These are phyloP conservation scores for Enteromius trimaculatus DNA, from an alignment of 2,797 vertebrate genomes.

Conservation along the genomic window DNA sequence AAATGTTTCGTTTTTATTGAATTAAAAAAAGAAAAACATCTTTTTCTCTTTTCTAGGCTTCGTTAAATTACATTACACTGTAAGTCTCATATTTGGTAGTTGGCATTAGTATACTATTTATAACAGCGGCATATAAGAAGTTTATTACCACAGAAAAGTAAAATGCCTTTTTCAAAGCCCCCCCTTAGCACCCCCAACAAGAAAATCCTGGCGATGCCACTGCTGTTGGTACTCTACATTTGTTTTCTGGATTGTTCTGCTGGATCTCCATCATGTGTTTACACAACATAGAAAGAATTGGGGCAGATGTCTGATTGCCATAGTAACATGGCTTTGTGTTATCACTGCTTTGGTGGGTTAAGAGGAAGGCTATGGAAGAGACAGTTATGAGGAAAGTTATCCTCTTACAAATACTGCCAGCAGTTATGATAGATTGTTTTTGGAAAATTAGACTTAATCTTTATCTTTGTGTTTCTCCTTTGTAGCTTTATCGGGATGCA, in stretches of 20 bases:
- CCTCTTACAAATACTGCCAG: slow-evolving; percentile 61
- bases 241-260: neutral
- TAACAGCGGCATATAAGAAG: too few species aligned
- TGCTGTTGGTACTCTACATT: slow-evolving; percentile 21
- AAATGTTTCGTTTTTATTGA: too few species aligned
- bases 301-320: slow-evolving; percentile 40
- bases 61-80: too few species aligned
- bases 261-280: slow-evolving; percentile 32
- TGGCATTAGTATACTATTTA: too few species aligned
- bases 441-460: neutral
- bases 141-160: too few species aligned
- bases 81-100: too few species aligned
- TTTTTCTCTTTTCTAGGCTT: too few species aligned
- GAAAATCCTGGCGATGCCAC: too few species aligned
- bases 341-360: slow-evolving; percentile 76
- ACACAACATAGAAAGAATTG: slow-evolving; percentile 49
- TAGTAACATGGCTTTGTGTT: slow-evolving; percentile 66
- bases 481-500: slow-evolving; percentile 86
- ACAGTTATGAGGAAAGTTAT: neutral
- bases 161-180: too few species aligned
- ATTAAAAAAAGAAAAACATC: too few species aligned
- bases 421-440: slow-evolving; percentile 55
- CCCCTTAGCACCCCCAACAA: too few species aligned
- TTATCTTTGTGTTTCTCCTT: slow-evolving; percentile 1
- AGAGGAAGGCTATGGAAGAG: slow-evolving; percentile 78